Evolutionary conservation across 2,888 invertebrate genomes (phyloP).

Genomic region (Caenorhabditis angaria): DNA sequence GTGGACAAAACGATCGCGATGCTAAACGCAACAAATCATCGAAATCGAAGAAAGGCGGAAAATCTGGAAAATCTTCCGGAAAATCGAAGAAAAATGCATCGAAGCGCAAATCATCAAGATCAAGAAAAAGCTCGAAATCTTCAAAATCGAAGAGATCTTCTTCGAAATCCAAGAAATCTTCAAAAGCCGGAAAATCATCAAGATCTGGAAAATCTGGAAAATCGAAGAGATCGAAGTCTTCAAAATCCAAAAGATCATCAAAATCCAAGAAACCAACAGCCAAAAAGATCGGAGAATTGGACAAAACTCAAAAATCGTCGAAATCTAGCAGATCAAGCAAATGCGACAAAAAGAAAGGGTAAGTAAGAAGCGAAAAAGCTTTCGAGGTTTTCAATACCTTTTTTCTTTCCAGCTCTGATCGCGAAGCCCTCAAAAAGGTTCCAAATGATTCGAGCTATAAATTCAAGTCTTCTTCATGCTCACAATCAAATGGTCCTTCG

Average conservation of each 20-base stretch:
- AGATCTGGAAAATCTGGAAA: not conserved
- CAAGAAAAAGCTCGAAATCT: not conserved
- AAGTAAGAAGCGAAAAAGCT: not conserved
- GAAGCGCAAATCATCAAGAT: not conserved
- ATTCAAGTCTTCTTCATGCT: conserved; percentile 10
- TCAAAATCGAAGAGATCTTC: not conserved
- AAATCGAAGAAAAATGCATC: not conserved
- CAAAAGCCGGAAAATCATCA: not conserved
- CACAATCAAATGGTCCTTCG: not conserved
- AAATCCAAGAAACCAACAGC: not conserved
- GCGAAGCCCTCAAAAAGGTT: conserved; percentile 17
- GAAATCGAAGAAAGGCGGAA: not conserved
- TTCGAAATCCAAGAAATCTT: not conserved
- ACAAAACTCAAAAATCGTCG: conserved; percentile 2
- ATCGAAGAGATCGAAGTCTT: not conserved
- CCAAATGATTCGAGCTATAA: conserved; percentile 28
- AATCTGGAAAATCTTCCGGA: not conserved
- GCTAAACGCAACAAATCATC: not conserved
- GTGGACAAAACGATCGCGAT: no score
- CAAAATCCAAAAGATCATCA: not conserved
- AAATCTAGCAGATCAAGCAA: no score
- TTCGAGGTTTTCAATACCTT: no score
- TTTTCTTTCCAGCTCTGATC: not conserved
- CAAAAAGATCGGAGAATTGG: not conserved
- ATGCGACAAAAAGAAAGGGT: not conserved